Evolutionary conservation across 2,888 invertebrate species (phyloP), one percentile per base, ranked within the genome.

Genomic region (Lysandra bellargus): DNA sequence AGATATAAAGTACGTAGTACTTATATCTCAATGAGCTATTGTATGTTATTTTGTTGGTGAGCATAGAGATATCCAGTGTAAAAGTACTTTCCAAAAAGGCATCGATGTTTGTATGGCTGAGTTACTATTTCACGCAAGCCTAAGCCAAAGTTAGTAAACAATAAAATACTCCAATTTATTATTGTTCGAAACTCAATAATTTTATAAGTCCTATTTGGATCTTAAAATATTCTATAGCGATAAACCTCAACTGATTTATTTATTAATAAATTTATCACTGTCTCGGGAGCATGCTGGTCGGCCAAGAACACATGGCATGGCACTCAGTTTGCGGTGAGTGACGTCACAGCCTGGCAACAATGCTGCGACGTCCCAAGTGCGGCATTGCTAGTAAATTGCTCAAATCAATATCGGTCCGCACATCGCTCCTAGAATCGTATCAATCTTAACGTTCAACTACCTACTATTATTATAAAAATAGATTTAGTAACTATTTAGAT

Each of bases 251-350:
- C 17, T 37, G 69, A 69, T 69, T 37, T 17, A 69, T 69, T 69
- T 33, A 69, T 14, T 5, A 69, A 69, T 69, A 69, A 69, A 69
- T 69, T 69, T 69, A 69, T 69, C 69, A 69, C 14, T 69, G 33
- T 69, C 69, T 69, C 1, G 69, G 17, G 69, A 33, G 69, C 69
- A 14, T 17, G 69, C 33, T 69, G 69, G 64, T 64, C 30, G 30
- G 33, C 69, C 69, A 69, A 69, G 69, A 69, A 69, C 69, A 69
- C 17, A 69, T 69, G 69, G 69, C 33, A 69, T 69, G 69, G 69
- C 69, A 69, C 69, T 69, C 69, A 69, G 69, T 69, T 69, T 69
- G 69, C 69, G 69, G 69, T 14, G 69, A 69, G 69, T 69, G 69
- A 69, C 69, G 69, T 69, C 69, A 69, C 69, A 2, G 33, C 69